Evolutionary conservation across 2,888 invertebrate genomes (phyloP).

Genomic region (Pteria penguin): DNA sequence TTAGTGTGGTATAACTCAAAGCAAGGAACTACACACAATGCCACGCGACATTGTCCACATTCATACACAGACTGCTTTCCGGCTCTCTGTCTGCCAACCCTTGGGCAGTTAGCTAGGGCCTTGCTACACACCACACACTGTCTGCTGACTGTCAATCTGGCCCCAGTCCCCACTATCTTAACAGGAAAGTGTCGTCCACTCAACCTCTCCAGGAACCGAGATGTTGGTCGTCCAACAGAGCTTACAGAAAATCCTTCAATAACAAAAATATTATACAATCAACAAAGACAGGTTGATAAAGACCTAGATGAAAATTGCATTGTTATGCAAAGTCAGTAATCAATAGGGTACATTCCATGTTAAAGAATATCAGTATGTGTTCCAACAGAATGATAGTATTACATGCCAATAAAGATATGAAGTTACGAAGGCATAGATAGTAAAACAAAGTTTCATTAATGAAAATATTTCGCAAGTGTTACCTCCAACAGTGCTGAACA

Average conservation of each 20-base stretch:
- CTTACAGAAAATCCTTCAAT: not conserved
- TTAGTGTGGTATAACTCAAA: not conserved
- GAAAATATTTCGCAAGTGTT: no score
- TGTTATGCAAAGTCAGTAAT: no score
- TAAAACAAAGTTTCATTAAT: no score
- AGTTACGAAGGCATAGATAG: no score
- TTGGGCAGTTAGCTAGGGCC: not conserved
- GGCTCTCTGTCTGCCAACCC: not conserved
- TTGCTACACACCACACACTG: not conserved
- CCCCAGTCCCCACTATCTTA: not conserved
- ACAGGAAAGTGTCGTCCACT: not conserved
- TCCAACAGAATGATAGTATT: no score
- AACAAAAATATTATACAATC: not conserved
- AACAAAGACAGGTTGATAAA: no score
- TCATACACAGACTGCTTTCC: not conserved
- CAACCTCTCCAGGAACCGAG: not conserved
- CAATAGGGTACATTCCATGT: no score
- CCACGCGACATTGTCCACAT: not conserved
- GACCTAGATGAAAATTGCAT: no score
- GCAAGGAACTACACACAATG: not conserved
- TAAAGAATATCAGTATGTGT: no score
- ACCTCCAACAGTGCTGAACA: constrained; percentile 1
- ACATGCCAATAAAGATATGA: no score
- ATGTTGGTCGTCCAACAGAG: not conserved
- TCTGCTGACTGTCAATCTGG: not conserved